Evolutionary conservation across 2,888 invertebrate genomes (phyloP).

Genomic region (Noctua pronuba): DNA sequence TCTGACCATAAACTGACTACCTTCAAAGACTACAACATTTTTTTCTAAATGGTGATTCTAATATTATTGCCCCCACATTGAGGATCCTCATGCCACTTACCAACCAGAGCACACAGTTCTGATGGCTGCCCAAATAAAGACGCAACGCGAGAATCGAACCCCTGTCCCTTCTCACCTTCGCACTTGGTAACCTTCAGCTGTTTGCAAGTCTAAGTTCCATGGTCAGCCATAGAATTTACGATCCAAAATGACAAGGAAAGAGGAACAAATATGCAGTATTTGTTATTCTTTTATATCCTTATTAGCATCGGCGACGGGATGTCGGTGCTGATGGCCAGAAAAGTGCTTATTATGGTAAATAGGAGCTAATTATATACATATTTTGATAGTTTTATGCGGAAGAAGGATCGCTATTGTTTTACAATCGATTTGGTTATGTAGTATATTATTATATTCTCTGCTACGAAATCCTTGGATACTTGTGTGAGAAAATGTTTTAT

Average conservation of each 20-base stretch:
- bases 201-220: conserved; percentile 20
- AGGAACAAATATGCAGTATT: conserved; percentile 42
- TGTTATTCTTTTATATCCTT: conserved; percentile 44
- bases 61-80: neutral
- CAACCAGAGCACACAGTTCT: neutral
- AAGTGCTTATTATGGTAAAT: conserved; percentile 30
- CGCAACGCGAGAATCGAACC: conserved; percentile 1
- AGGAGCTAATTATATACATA: conserved; percentile 26
- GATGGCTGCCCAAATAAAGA: neutral
- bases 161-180: conserved; percentile 7
- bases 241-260: conserved; percentile 23
- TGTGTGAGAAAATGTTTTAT: too few species aligned
- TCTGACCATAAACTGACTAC: neutral
- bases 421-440: conserved; percentile 15
- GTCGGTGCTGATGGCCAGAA: conserved; percentile 34
- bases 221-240: conserved; percentile 41
- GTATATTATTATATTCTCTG: neutral
- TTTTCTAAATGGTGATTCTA: neutral
- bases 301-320: conserved; percentile 54
- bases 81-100: neutral
- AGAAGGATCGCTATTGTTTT: conserved; percentile 17
- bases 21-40: neutral
- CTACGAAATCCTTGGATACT: neutral
- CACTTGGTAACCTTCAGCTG: conserved; percentile 5
- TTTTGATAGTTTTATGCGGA: conserved; percentile 1